Percentiles rank a stretch among this genome's conserved stretches.
phyloP scores from a whole-genome alignment of 2,888 invertebrate genomes.

The Achlya flavicornis region DNA sequence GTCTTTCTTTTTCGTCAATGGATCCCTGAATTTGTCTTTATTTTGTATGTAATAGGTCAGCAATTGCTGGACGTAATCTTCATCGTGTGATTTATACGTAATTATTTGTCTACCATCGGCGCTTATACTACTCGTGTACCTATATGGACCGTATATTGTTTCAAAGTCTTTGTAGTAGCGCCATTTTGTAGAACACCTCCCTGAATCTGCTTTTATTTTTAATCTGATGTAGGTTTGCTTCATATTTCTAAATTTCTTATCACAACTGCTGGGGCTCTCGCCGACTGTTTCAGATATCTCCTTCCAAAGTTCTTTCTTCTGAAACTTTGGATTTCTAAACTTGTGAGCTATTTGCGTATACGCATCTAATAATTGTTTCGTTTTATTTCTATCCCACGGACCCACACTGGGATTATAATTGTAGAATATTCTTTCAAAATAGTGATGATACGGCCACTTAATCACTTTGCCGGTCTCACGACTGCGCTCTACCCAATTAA shows the following conservation, averaged over 20 bases:
- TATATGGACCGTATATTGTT: constrained; percentile 50
- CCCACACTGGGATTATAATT: constrained; percentile 61
- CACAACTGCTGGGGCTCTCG: constrained; percentile 60
- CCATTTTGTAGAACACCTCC: constrained; percentile 66
- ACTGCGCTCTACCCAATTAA: constrained; percentile 64
- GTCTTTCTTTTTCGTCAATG: constrained; percentile 64
- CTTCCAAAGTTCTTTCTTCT: constrained; percentile 75
- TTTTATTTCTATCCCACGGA: constrained; percentile 67
- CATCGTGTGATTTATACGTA: constrained; percentile 41
- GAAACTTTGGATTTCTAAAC: constrained; percentile 66
- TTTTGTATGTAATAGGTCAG: constrained; percentile 68
- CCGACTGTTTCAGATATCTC: constrained; percentile 64
- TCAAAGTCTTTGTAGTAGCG: constrained; percentile 73
- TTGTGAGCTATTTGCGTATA: constrained; percentile 68
- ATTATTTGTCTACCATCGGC: constrained; percentile 31
- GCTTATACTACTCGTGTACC: constrained; percentile 14
- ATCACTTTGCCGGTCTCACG: constrained; percentile 60
- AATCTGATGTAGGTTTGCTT: constrained; percentile 73
- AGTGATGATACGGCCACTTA: constrained; percentile 72
- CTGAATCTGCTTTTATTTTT: constrained; percentile 57
- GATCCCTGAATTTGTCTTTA: constrained; percentile 66
- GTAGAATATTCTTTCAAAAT: constrained; percentile 73
- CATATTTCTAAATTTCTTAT: constrained; percentile 74
- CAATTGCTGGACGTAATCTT: constrained; percentile 67
- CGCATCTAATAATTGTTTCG: constrained; percentile 59